These are phyloP conservation scores for Anguilla anguilla DNA, from an alignment of 2,797 vertebrate genomes.

Conservation along the genomic window DNA sequence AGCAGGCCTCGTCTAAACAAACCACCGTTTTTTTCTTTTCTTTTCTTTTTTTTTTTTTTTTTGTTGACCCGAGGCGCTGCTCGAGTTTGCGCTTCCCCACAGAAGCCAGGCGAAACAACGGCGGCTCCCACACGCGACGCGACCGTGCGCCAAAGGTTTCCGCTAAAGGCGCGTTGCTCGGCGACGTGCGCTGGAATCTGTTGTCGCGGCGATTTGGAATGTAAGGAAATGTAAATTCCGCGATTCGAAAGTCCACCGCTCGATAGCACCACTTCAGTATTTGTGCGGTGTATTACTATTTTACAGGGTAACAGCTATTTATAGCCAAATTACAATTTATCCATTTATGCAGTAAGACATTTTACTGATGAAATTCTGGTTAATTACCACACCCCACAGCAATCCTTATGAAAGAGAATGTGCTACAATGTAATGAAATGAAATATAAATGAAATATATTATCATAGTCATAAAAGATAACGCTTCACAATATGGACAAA, in stretches of 20 bases:
- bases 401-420: too few relatives aligned
- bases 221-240: not conserved
- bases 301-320: not conserved
- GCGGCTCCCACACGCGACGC: not conserved
- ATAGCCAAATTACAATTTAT: not conserved
- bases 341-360: not conserved
- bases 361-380: not conserved
- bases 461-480: too few relatives aligned
- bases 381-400: too few relatives aligned
- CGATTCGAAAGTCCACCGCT: not conserved
- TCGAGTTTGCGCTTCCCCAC: not conserved
- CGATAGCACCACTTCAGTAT: not conserved
- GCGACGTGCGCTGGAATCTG: not conserved
- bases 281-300: not conserved
- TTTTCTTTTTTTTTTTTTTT: not conserved
- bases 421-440: too few relatives aligned
- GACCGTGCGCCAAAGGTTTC: not conserved
- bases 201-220: not conserved
- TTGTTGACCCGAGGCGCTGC: not conserved
- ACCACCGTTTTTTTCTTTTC: not conserved
- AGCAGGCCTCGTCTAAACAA: conserved; percentile 22
- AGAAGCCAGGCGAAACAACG: not conserved
- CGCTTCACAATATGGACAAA: too few relatives aligned
- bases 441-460: too few relatives aligned
- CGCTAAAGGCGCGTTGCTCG: not conserved